phyloP scores from a whole-genome alignment of 2,113 vertebrate genomes.

The Pavo muticus region DNA sequence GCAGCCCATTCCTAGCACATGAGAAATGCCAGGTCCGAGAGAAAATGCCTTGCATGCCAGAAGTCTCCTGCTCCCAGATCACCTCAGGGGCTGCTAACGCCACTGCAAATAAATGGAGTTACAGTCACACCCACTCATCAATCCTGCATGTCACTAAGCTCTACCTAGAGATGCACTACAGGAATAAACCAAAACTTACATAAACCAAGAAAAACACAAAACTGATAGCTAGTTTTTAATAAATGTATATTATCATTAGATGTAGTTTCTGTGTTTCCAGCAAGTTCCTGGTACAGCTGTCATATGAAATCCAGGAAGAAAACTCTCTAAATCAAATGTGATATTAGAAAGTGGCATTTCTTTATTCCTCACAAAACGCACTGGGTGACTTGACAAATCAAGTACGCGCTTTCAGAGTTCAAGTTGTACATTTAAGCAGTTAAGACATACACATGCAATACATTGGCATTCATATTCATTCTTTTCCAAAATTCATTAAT shows the following conservation, averaged over 20 bases:
- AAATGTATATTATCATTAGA: not conserved
- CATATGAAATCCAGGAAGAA: no score
- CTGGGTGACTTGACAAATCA: no score
- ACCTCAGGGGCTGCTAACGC: not conserved
- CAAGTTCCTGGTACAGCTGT: not conserved
- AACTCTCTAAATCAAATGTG: no score
- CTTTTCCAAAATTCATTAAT: no score
- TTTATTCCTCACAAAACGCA: no score
- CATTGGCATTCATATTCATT: no score
- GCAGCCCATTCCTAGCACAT: not conserved
- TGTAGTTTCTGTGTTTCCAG: not conserved
- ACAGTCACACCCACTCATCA: not conserved
- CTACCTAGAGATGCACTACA: not conserved
- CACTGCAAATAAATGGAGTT: not conserved
- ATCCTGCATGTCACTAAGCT: rapidly evolving
- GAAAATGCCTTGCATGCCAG: rapidly evolving
- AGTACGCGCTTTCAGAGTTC: no score
- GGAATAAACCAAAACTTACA: not conserved
- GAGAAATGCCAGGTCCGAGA: not conserved
- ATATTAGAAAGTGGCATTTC: no score
- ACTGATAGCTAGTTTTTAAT: not conserved
- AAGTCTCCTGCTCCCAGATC: not conserved
- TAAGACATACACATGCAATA: no score
- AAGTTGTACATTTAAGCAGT: no score
- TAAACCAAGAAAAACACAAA: not conserved